Conservation (phyloP, 1,140 invertebrate species). For the Daktulosphaira vitifoliae region DNA sequence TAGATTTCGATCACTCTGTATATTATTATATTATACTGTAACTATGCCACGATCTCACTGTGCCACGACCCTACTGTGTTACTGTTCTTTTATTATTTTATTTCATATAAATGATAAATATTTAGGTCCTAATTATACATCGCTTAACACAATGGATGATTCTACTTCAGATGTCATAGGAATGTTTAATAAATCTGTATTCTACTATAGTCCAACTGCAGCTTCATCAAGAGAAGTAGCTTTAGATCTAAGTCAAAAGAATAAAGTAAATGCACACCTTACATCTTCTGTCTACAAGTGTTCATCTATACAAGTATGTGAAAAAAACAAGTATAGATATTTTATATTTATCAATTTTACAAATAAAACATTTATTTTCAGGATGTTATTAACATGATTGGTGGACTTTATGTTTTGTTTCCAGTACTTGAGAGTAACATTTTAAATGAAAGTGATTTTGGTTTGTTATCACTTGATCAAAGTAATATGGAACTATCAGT, state of each 20-base stretch:
- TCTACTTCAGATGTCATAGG: slow-evolving; percentile 10
- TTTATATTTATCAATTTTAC: too few species aligned
- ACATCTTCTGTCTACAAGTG: slow-evolving; percentile 19
- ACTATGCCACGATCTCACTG: too few species aligned
- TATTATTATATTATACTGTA: too few species aligned
- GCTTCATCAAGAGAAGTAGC: neutral
- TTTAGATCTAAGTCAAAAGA: slow-evolving; percentile 28
- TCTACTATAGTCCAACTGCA: slow-evolving; percentile 28
- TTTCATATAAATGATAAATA: too few species aligned
- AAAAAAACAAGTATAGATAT: too few species aligned
- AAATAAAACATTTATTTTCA: slow-evolving; percentile 39
- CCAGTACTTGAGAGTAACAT: slow-evolving; percentile 50
- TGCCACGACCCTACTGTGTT: too few species aligned
- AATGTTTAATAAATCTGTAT: slow-evolving; percentile 23
- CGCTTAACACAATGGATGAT: slow-evolving; percentile 27
- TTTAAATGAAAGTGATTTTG: slow-evolving; percentile 21
- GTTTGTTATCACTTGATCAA: slow-evolving; percentile 20
- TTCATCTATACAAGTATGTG: slow-evolving; percentile 28
- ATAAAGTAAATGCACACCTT: slow-evolving; percentile 17
- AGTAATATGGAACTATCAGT: slow-evolving; percentile 1
- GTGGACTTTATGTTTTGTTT: slow-evolving; percentile 52
- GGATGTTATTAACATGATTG: slow-evolving; percentile 52
- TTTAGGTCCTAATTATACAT: slow-evolving; percentile 31
- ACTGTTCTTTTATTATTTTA: too few species aligned
- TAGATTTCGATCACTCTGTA: too few species aligned